phyloP scores from a whole-genome alignment of 1,140 invertebrate genomes.

The Rhyzopertha dominica region DNA sequence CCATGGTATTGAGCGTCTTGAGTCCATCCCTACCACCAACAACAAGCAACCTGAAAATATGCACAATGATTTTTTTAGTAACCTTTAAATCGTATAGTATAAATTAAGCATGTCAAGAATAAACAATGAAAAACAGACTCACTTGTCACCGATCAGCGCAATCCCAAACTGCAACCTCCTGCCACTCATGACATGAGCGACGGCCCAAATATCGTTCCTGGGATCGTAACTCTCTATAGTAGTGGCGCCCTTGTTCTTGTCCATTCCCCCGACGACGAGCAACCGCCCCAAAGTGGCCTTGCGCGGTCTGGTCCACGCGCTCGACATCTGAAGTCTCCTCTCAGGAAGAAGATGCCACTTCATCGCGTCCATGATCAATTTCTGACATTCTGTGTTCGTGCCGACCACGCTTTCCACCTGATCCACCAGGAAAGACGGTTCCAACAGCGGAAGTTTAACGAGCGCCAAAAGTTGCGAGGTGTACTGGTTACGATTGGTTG shows the following conservation, averaged over 20 bases:
- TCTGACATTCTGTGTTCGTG: conserved; percentile 68
- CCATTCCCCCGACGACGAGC: conserved; percentile 86
- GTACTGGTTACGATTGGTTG: conserved; percentile 60
- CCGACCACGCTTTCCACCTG: conserved; percentile 41
- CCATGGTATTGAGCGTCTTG: conserved; percentile 85
- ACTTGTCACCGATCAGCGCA: conserved; percentile 77
- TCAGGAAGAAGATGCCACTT: conserved; percentile 90
- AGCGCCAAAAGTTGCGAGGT: conserved; percentile 67
- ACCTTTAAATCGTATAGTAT: conserved; percentile 3
- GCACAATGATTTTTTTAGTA: conserved; percentile 5
- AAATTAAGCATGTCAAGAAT: not conserved
- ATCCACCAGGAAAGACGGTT: conserved; percentile 63
- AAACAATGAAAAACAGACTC: conserved; percentile 48
- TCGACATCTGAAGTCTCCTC: conserved; percentile 68
- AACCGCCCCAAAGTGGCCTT: conserved; percentile 87
- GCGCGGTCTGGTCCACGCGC: conserved; percentile 75
- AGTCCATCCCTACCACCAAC: conserved; percentile 91
- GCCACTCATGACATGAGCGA: conserved; percentile 71
- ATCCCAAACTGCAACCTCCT: conserved; percentile 85
- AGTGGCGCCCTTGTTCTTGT: conserved; percentile 81
- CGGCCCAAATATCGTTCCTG: conserved; percentile 76
- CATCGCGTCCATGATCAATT: conserved; percentile 87
- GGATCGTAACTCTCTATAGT: conserved; percentile 88
- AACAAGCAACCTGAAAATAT: conserved; percentile 43
- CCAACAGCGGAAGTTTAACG: conserved; percentile 79